These are phyloP conservation scores for Chloropsis hardwickii DNA, from an alignment of 2,113 vertebrate species.

Conservation along the genomic window DNA sequence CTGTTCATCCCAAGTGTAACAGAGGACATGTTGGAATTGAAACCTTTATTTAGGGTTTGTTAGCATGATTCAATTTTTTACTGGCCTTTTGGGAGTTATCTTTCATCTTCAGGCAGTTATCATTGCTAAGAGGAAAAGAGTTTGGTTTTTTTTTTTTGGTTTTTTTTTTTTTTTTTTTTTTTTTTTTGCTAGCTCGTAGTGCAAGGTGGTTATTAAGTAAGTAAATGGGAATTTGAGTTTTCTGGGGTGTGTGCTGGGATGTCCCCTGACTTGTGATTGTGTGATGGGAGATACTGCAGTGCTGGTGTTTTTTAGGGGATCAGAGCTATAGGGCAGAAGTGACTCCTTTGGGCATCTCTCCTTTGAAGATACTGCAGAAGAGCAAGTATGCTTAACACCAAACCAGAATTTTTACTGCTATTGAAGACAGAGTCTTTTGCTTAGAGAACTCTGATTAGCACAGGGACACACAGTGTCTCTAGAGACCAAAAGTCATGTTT, in stretches of 20 bases:
- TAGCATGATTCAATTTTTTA: not conserved
- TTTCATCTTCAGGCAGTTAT: not conserved
- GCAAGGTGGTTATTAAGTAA: not conserved
- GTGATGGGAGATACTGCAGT: not conserved
- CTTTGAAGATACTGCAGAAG: not conserved
- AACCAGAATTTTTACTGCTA: not conserved
- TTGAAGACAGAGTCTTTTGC: not conserved
- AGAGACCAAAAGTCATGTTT: not conserved
- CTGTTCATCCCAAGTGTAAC: not conserved
- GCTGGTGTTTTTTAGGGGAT: not conserved
- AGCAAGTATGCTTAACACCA: not conserved
- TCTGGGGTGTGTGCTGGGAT: not conserved
- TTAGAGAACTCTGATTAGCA: not conserved
- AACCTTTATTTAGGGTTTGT: constrained; percentile 15
- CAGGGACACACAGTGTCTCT: not conserved
- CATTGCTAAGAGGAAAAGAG: not conserved
- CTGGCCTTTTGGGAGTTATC: constrained; percentile 1
- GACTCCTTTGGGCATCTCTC: not conserved
- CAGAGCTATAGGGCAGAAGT: not conserved
- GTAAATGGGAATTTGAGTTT: not conserved
- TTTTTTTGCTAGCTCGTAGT: not conserved
- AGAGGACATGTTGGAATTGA: not conserved
- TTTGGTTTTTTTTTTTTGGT: not conserved
- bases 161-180: no score
- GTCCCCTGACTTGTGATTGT: not conserved